These are phyloP conservation scores for Microcebus lehilahytsara DNA, from an alignment of 2,113 vertebrate genomes.

Conservation along the genomic window DNA sequence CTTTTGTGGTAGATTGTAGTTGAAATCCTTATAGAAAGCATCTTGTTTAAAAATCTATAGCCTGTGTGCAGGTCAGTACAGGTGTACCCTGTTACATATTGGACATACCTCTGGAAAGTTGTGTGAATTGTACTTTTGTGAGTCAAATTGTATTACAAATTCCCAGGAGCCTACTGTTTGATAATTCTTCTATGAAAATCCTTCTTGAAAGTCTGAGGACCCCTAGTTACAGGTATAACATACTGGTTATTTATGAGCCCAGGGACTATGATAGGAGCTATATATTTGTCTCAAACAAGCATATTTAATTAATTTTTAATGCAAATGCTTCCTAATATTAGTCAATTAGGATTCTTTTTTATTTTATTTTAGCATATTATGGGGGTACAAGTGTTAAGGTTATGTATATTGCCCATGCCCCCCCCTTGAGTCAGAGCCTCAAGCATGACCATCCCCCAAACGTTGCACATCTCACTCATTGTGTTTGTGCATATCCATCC, in stretches of 20 bases:
- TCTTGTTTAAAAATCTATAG: conserved; percentile 60
- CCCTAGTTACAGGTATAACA: neutral
- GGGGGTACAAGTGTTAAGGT: too few relatives aligned
- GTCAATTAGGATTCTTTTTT: neutral
- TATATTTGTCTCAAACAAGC: neutral
- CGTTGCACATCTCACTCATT: too few relatives aligned
- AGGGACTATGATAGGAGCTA: neutral
- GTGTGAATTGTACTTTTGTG: conserved; percentile 27
- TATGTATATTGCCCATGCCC: too few relatives aligned
- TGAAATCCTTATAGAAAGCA: conserved; percentile 43
- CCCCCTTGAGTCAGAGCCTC: too few relatives aligned
- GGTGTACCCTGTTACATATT: conserved; percentile 8
- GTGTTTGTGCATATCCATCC: too few relatives aligned
- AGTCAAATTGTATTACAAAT: conserved; percentile 10
- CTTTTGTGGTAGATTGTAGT: conserved; percentile 16
- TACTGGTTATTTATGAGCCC: neutral
- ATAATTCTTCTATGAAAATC: conserved; percentile 27
- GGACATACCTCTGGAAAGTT: neutral
- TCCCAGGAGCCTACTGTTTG: neutral
- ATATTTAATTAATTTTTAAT: neutral
- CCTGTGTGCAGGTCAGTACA: neutral
- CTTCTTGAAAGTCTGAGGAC: neutral
- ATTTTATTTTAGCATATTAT: too few relatives aligned
- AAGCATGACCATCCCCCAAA: too few relatives aligned
- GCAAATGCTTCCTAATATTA: conserved; percentile 6